phyloP scores from a whole-genome alignment of 2,888 invertebrate genomes.

The Cristatella mucedo region DNA sequence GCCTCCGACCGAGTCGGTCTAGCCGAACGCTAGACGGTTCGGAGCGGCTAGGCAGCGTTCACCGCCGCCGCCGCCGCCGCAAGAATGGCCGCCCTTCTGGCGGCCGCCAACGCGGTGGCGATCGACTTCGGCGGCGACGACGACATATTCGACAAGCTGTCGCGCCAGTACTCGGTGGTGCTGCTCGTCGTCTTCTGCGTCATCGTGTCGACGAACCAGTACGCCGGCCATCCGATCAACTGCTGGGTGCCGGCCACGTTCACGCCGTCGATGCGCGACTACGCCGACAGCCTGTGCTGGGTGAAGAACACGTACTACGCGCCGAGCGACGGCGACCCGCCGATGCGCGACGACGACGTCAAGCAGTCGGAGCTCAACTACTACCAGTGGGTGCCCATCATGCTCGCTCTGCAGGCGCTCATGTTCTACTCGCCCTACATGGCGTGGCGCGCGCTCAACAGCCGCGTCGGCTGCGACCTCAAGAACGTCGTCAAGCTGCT shows the following conservation, averaged over 20 bases:
- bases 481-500: conserved; percentile 7
- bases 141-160: conserved; percentile 34
- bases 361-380: conserved; percentile 30
- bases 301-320: conserved; percentile 42
- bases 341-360: conserved; percentile 32
- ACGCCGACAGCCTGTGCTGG: conserved; percentile 43
- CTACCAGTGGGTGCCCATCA: conserved; percentile 40
- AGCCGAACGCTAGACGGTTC: too few species aligned
- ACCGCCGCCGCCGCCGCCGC: too few species aligned
- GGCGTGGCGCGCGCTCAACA: conserved; percentile 15
- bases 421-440: conserved; percentile 42
- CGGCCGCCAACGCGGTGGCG: conserved; percentile 32
- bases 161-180: conserved; percentile 35
- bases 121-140: conserved; percentile 36
- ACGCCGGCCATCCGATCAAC: conserved; percentile 57
- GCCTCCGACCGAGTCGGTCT: too few species aligned
- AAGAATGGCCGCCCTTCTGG: conserved; percentile 12
- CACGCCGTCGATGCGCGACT: conserved; percentile 42
- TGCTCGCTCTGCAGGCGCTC: conserved; percentile 41
- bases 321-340: conserved; percentile 38
- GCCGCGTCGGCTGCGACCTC: conserved; percentile 8
- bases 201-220: conserved; percentile 35
- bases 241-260: conserved; percentile 49
- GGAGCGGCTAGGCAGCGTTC: too few species aligned
- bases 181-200: conserved; percentile 36